phyloP scores from a whole-genome alignment of 2,113 vertebrate species.

The Corydoras sp. region DNA sequence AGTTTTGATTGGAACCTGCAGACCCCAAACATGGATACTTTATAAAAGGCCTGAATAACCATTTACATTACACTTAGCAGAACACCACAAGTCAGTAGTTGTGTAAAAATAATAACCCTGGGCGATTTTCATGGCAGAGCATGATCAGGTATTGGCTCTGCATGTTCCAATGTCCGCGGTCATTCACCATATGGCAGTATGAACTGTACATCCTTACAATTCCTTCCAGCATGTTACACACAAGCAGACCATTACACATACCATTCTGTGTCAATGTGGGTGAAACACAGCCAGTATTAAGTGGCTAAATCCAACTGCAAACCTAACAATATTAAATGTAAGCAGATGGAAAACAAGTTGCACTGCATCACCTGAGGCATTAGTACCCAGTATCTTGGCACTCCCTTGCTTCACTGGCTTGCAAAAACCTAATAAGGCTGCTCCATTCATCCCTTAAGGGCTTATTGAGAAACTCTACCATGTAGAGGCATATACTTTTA shows the following conservation, averaged over 20 bases:
- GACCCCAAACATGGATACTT: no score
- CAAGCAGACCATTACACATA: neutral
- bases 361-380: slow-evolving; percentile 30
- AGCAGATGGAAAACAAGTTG: slow-evolving; percentile 12
- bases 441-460: slow-evolving; percentile 21
- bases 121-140: no score
- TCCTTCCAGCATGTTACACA: neutral
- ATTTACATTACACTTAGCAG: no score
- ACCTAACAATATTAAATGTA: slow-evolving; percentile 4
- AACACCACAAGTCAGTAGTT: no score
- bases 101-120: no score
- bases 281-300: neutral
- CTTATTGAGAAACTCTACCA: slow-evolving; percentile 12
- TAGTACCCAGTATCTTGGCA: slow-evolving; percentile 10
- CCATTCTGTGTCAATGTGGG: neutral
- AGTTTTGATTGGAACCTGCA: no score
- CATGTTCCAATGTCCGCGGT: no score
- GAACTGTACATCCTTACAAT: neutral
- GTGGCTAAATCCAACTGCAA: slow-evolving; percentile 6
- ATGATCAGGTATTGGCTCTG: no score
- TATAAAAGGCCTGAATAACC: no score
- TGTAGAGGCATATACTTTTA: slow-evolving; percentile 13
- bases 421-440: slow-evolving; percentile 19
- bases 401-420: slow-evolving; percentile 1
- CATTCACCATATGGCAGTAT: neutral